Percentiles rank a stretch among this genome's conserved stretches.
Evolutionary conservation across 1,140 invertebrate species (phyloP).

Genomic region (Pseudachorutes palmiensis): DNA sequence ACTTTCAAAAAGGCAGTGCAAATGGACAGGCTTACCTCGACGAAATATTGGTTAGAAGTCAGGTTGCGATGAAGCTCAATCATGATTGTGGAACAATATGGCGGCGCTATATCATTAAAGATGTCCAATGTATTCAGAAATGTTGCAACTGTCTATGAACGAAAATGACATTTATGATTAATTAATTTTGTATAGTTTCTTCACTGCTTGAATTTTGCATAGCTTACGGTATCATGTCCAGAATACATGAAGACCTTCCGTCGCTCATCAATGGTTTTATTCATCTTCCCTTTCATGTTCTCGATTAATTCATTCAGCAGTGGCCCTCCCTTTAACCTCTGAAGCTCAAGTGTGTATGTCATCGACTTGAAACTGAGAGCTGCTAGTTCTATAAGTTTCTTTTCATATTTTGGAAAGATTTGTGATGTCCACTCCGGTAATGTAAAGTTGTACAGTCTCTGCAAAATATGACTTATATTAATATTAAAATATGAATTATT

Average conservation of each 20-base stretch:
- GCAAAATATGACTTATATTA: slow-evolving; percentile 20
- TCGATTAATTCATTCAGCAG: slow-evolving; percentile 40
- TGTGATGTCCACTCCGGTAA: slow-evolving; percentile 63
- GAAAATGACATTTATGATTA: too few relatives aligned
- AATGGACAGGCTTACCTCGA: slow-evolving; percentile 41
- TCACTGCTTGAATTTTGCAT: too few relatives aligned
- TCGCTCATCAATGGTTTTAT: slow-evolving; percentile 27
- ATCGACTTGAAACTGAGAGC: slow-evolving; percentile 59
- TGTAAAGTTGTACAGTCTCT: slow-evolving; percentile 52
- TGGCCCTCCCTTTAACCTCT: slow-evolving; percentile 61
- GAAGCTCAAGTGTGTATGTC: slow-evolving; percentile 60
- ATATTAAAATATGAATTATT: slow-evolving; percentile 13
- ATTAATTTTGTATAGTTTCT: too few relatives aligned
- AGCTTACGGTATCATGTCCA: slow-evolving; percentile 45
- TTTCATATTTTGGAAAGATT: slow-evolving; percentile 56
- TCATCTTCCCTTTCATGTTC: slow-evolving; percentile 36
- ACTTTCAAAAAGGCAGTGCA: too few relatives aligned
- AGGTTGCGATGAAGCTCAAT: slow-evolving; percentile 43
- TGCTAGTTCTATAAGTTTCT: slow-evolving; percentile 47
- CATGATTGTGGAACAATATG: slow-evolving; percentile 44
- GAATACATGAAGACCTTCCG: slow-evolving; percentile 41
- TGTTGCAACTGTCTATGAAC: slow-evolving; percentile 40
- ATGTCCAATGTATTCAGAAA: slow-evolving; percentile 44
- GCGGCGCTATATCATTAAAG: slow-evolving; percentile 43
- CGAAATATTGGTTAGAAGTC: slow-evolving; percentile 34